Evolutionary conservation across 2,113 vertebrate genomes (phyloP), one percentile per base, ranked within the genome.

Genomic region (Dicentrarchus labrax): DNA sequence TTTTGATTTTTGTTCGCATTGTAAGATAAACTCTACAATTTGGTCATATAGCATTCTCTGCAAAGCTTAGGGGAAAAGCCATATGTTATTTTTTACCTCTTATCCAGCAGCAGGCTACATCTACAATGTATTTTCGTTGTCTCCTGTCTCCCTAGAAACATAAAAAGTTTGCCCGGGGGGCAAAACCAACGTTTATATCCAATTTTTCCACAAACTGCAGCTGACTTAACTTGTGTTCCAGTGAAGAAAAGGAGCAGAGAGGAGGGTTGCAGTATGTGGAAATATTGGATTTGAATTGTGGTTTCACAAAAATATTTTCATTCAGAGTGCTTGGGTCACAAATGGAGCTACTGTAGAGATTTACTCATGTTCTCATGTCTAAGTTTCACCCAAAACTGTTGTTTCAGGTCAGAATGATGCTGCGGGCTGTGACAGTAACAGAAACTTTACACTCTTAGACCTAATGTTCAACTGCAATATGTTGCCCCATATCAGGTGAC

Each of bases 341-440:
- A 79, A 71, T 56, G 41, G n/a, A 21, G 47, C 11, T 22, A 5
- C 65, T 65, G 47, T 11, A 24, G 62, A 77, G 59, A 78, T 67
- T 85, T 70, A 50, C 39, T 39, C 72, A 47, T 17, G 60, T 81
- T 76, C 57, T 65, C 73, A 47, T 72, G 66, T 45, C 66, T 47
- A 56, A 15, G 51, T 71, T 67, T 73, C 66, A 71, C 50, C 66
- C 62, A 13, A 22, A 80, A 68, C 43, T 48, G 51, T 54, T 45
- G 72, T 77, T 83, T 68, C 60, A 60, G 82, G 59, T 86, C 86
- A 86, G 78, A 43, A 8, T 66, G 74, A 53, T 70, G 84, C 78
- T 86, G 72, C 76, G 53, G 83, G 50, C 78, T 39, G 47, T 61
- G 56, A 59, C 65, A 41, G 13, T 78, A 78, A 78, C 71, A 50